phyloP scores from a whole-genome alignment of 2,797 vertebrate genomes.

The Xenentodon cancila region DNA sequence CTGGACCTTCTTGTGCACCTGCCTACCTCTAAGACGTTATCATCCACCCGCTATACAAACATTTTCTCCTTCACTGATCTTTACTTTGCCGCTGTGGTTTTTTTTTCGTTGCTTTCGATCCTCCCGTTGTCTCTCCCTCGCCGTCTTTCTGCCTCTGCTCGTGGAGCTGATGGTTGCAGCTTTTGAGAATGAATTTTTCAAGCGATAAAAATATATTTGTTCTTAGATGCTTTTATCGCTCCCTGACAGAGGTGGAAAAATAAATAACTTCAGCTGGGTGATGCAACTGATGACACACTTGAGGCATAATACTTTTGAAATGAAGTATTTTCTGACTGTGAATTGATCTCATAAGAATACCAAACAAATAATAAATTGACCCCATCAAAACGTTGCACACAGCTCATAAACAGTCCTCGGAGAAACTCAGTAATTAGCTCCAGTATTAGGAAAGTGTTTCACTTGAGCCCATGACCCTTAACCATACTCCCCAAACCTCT shows the following conservation, averaged over 20 bases:
- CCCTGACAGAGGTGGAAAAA: not conserved
- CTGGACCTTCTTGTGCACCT: slow-evolving; percentile 71
- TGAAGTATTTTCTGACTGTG: slow-evolving; percentile 2
- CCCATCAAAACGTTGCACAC: not conserved
- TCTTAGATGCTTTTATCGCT: slow-evolving; percentile 21
- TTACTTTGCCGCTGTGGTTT: slow-evolving; percentile 28
- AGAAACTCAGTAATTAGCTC: slow-evolving; percentile 14
- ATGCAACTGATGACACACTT: slow-evolving; percentile 20
- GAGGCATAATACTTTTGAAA: slow-evolving; percentile 4
- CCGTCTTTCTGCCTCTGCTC: slow-evolving; percentile 24
- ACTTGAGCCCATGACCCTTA: slow-evolving; percentile 45
- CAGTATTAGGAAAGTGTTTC: slow-evolving; percentile 1
- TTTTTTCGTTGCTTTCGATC: not conserved
- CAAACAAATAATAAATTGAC: slow-evolving; percentile 10
- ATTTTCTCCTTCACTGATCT: slow-evolving; percentile 53
- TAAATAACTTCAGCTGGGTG: slow-evolving; percentile 1
- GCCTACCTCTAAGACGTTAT: slow-evolving; percentile 69
- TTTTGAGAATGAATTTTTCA: slow-evolving; percentile 14
- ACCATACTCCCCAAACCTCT: slow-evolving; percentile 1
- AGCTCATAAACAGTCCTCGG: no score
- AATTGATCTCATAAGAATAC: no score
- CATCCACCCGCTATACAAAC: slow-evolving; percentile 50
- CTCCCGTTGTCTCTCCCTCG: not conserved
- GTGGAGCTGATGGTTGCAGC: not conserved
- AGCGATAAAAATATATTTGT: slow-evolving; percentile 23